These are phyloP conservation scores for Acropternis orthonyx DNA, from an alignment of 2,797 vertebrate genomes.

Conservation along the genomic window DNA sequence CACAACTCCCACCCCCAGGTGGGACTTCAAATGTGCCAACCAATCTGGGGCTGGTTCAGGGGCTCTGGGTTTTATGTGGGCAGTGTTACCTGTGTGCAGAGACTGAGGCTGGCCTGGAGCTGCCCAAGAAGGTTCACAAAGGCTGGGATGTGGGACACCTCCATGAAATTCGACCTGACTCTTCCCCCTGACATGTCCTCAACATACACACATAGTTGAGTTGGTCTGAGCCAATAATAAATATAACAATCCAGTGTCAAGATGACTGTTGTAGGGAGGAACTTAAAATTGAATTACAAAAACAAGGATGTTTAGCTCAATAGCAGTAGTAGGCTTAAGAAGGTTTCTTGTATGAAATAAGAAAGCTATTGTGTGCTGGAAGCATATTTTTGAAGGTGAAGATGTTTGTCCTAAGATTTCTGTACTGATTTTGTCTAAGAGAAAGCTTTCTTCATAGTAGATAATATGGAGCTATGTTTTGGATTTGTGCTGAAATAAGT, in stretches of 20 bases:
- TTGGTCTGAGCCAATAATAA: not conserved
- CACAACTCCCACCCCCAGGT: not conserved
- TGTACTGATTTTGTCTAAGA: not conserved
- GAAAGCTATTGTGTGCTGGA: accelerated
- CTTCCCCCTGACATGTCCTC: too few relatives aligned
- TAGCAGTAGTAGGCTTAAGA: not conserved
- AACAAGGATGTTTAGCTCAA: not conserved
- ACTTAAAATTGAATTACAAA: not conserved
- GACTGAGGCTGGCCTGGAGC: not conserved
- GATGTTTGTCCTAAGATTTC: not conserved
- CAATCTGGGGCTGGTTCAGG: not conserved
- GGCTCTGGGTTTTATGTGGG: not conserved
- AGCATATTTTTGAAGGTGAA: not conserved
- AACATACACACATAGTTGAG: not conserved
- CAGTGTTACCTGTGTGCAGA: not conserved
- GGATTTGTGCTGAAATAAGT: not conserved
- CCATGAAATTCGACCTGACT: not conserved
- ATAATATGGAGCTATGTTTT: not conserved
- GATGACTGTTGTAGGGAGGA: accelerated
- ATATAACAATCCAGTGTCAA: not conserved
- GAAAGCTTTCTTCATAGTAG: not conserved
- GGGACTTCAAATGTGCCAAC: too few relatives aligned
- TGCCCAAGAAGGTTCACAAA: not conserved
- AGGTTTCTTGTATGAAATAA: accelerated
- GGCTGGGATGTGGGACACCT: not conserved